Conservation (phyloP, 1,140 invertebrate genomes). For the Odontomachus brunneus region DNA sequence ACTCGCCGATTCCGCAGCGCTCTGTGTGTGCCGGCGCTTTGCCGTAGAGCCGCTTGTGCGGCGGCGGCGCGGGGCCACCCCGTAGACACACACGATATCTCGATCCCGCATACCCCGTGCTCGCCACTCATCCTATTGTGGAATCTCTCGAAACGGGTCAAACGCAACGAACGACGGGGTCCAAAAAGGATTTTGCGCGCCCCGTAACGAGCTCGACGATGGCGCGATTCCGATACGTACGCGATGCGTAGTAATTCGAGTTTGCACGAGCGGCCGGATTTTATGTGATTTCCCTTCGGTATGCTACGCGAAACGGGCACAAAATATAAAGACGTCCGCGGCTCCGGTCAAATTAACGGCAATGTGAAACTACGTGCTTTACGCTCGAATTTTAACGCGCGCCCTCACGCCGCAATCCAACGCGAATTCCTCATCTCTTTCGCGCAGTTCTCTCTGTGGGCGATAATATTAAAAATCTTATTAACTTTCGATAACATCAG, state of each 20-base stretch:
- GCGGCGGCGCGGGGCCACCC: constrained; percentile 14
- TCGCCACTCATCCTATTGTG: constrained; percentile 57
- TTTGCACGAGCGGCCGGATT: constrained; percentile 58
- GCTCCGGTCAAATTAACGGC: neutral
- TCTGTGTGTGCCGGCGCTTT: constrained; percentile 46
- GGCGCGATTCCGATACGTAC: constrained; percentile 63
- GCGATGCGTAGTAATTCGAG: constrained; percentile 61
- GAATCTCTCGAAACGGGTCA: constrained; percentile 58
- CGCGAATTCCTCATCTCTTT: neutral
- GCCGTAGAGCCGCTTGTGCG: constrained; percentile 38
- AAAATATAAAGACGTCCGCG: neutral
- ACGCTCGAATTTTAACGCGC: neutral
- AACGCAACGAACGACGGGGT: constrained; percentile 61
- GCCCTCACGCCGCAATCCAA: neutral
- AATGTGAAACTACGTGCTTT: neutral
- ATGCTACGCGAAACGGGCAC: neutral
- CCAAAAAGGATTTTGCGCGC: constrained; percentile 68
- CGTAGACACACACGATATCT: constrained; percentile 57
- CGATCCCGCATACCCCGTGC: constrained; percentile 56
- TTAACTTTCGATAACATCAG: too few species aligned
- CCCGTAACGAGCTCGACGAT: constrained; percentile 65
- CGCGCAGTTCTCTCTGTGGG: neutral
- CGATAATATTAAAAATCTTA: neutral
- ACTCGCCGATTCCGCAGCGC: constrained; percentile 50
- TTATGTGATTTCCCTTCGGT: constrained; percentile 33